These are phyloP conservation scores for Euleptes europaea DNA, from an alignment of 2,113 vertebrate genomes.

Conservation along the genomic window DNA sequence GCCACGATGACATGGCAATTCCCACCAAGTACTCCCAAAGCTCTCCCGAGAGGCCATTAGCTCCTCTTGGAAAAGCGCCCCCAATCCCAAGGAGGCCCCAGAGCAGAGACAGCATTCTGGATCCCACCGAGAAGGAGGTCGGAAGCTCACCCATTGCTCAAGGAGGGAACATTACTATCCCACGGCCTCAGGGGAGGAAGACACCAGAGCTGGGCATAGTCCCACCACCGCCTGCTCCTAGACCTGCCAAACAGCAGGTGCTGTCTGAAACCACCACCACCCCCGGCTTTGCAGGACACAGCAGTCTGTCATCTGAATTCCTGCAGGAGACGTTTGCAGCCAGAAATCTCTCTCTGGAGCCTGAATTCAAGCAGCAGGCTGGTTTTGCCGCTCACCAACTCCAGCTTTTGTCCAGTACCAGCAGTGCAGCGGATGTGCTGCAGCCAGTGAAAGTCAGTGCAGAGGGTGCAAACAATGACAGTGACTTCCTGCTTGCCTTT, in stretches of 20 bases:
- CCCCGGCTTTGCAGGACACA: not conserved
- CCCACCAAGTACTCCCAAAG: constrained; percentile 69
- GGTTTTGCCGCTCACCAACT: constrained; percentile 39
- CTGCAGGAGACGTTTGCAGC: constrained; percentile 60
- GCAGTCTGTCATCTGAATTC: constrained; percentile 54
- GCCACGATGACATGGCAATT: constrained; percentile 78
- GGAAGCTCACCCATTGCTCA: constrained; percentile 27
- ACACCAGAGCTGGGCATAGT: constrained; percentile 88
- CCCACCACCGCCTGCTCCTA: constrained; percentile 79
- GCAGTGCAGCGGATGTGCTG: constrained; percentile 70
- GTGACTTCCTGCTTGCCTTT: constrained; percentile 84
- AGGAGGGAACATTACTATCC: constrained; percentile 87
- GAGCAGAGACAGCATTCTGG: constrained; percentile 59
- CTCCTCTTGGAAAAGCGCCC: constrained; percentile 59
- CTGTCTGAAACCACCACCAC: constrained; percentile 42
- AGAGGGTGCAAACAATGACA: constrained; percentile 44
- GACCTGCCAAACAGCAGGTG: constrained; percentile 73
- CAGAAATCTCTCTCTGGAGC: constrained; percentile 50
- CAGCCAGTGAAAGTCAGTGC: constrained; percentile 71
- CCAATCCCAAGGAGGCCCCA: constrained; percentile 59
- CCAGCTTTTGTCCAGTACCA: constrained; percentile 32
- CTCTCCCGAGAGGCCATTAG: constrained; percentile 71
- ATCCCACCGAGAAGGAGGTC: constrained; percentile 63
- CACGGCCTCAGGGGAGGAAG: constrained; percentile 91
- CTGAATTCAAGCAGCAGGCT: constrained; percentile 72